Evolutionary conservation across 2,113 vertebrate genomes (phyloP).

Genomic region (Rousettus leschenaultii): DNA sequence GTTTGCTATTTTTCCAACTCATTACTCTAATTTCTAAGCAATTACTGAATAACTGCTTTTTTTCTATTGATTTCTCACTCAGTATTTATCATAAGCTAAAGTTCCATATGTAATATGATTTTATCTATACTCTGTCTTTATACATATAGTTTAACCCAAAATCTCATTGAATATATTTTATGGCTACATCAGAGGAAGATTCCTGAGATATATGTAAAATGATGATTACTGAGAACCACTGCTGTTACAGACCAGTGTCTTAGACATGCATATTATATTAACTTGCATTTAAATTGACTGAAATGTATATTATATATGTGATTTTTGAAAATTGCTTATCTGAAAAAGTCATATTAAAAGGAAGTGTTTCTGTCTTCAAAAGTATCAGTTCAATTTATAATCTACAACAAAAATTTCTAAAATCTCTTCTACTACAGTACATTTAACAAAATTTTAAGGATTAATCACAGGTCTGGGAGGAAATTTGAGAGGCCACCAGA

Average conservation of each 20-base stretch:
- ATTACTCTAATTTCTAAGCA: not conserved
- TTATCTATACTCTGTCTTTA: not conserved
- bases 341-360: not conserved
- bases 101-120: not conserved
- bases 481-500: not conserved
- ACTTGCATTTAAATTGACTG: not conserved
- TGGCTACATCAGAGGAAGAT: not conserved
- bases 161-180: not conserved
- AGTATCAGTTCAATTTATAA: not conserved
- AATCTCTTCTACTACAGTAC: not conserved
- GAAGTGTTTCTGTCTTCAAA: not conserved
- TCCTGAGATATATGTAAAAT: not conserved
- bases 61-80: not conserved
- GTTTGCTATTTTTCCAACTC: not conserved
- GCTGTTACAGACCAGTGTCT: not conserved
- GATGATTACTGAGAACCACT: not conserved
- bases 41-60: not conserved
- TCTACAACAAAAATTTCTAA: not conserved
- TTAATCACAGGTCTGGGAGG: not conserved
- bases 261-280: not conserved
- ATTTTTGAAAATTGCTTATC: not conserved
- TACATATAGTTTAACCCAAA: not conserved
- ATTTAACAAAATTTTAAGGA: not conserved
- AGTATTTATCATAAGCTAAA: not conserved
- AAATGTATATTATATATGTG: not conserved